phyloP scores from a whole-genome alignment of 2,113 vertebrate genomes.

The Parotia lawesii region DNA sequence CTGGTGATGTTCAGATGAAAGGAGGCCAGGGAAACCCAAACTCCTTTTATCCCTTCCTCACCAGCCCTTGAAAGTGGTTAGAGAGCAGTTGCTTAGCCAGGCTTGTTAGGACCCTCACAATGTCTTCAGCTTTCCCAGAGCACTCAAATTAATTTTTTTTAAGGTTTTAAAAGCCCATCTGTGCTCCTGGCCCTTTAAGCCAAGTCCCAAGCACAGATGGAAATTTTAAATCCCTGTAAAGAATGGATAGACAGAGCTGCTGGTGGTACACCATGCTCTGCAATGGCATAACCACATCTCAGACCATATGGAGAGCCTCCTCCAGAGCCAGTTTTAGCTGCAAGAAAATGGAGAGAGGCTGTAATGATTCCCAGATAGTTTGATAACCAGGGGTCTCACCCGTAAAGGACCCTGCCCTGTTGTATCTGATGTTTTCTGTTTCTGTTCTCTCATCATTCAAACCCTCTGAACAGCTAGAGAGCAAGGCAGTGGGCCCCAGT shows the following conservation, averaged over 20 bases:
- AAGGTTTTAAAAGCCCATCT: not conserved
- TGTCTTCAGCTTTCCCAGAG: not conserved
- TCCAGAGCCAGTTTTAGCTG: not conserved
- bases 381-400: not conserved
- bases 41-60: not conserved
- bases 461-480: not conserved
- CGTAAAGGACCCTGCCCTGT: not conserved
- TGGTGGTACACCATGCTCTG: constrained; percentile 14
- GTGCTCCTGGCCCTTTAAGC: constrained; percentile 15
- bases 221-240: constrained; percentile 23
- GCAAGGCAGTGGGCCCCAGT: not conserved
- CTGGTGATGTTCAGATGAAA: not conserved
- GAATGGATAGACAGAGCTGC: not conserved
- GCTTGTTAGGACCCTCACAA: not conserved
- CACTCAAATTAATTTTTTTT: not conserved
- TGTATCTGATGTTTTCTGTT: not conserved
- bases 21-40: not conserved
- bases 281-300: not conserved
- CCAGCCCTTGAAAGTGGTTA: not conserved
- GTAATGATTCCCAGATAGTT: not conserved
- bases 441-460: not conserved
- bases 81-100: not conserved
- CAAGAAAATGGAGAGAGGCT: not conserved
- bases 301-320: not conserved
- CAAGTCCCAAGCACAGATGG: not conserved